Evolutionary conservation across 37 sponge, comb jelly and placozoan genomes (phyloP).

Genomic region (Hexactinellida sp.): DNA sequence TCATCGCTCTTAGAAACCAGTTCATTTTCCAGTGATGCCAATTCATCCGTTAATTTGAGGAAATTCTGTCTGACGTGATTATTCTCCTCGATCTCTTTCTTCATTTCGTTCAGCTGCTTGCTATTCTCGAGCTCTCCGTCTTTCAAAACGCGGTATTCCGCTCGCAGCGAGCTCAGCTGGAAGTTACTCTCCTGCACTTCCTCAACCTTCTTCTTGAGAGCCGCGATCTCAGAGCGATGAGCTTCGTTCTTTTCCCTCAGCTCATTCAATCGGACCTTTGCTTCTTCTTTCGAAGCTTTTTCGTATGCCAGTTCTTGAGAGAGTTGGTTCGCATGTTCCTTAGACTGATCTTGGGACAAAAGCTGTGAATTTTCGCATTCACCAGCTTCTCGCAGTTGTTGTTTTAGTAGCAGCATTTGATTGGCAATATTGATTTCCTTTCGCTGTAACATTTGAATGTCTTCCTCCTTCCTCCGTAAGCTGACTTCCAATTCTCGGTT

Average conservation of each 20-base stretch:
- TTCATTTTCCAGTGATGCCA: background rate
- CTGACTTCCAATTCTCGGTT: background rate
- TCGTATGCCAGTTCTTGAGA: background rate
- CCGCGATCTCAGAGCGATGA: background rate
- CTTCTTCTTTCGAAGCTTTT: slow-evolving; percentile 14
- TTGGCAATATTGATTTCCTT: background rate
- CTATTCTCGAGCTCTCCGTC: background rate
- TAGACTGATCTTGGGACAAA: background rate
- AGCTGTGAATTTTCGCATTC: background rate
- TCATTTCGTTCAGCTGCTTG: background rate
- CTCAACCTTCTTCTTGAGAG: background rate
- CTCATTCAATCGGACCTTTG: background rate
- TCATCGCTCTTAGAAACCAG: background rate
- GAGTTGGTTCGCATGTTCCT: background rate
- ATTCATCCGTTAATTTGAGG: background rate
- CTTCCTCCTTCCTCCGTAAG: background rate
- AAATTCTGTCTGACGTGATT: background rate
- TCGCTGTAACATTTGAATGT: background rate
- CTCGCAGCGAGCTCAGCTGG: background rate
- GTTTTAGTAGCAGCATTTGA: background rate
- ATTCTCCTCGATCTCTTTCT: background rate
- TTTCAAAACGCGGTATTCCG: background rate
- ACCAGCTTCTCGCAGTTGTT: background rate
- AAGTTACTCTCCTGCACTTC: background rate
- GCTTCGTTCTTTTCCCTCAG: background rate